These are phyloP conservation scores for Helleia helle DNA, from an alignment of 2,888 invertebrate genomes.

Conservation along the genomic window DNA sequence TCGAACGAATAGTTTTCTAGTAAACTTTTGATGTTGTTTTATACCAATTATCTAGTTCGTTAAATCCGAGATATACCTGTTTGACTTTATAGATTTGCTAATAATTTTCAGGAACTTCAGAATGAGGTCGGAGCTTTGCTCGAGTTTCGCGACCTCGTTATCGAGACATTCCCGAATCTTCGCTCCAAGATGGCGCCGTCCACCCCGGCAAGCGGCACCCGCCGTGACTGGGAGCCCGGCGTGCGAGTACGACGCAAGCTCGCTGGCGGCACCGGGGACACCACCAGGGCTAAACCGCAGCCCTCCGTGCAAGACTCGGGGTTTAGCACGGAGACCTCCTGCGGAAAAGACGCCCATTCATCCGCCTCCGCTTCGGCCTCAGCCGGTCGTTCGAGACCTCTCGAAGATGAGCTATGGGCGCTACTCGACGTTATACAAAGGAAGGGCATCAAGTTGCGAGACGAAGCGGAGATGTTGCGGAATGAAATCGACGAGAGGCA, in stretches of 20 bases:
- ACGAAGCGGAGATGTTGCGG: constrained; percentile 80
- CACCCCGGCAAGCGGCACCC: constrained; percentile 62
- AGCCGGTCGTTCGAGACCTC: constrained; percentile 73
- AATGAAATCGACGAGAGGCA: constrained; percentile 31
- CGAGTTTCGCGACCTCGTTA: constrained; percentile 94
- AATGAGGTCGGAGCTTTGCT: constrained; percentile 93
- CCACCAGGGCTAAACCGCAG: constrained; percentile 75
- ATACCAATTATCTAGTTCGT: no score
- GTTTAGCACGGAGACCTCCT: constrained; percentile 91
- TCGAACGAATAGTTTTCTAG: no score
- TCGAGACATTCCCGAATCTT: constrained; percentile 94
- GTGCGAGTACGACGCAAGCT: constrained; percentile 81
- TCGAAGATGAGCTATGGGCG: constrained; percentile 87
- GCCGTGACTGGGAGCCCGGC: constrained; percentile 86
- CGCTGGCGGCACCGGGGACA: constrained; percentile 50
- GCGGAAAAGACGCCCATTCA: constrained; percentile 85
- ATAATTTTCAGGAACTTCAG: constrained; percentile 81
- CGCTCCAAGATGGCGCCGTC: constrained; percentile 88
- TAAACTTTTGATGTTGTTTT: no score
- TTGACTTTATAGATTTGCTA: background rate
- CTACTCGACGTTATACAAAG: constrained; percentile 90
- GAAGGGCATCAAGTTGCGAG: constrained; percentile 79
- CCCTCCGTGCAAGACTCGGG: constrained; percentile 86
- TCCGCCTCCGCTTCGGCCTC: constrained; percentile 74
- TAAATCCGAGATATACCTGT: background rate